Percentiles rank a stretch among this genome's conserved stretches.
phyloP scores from a whole-genome alignment of 2,888 invertebrate genomes.

The Ectropis crepuscularia region DNA sequence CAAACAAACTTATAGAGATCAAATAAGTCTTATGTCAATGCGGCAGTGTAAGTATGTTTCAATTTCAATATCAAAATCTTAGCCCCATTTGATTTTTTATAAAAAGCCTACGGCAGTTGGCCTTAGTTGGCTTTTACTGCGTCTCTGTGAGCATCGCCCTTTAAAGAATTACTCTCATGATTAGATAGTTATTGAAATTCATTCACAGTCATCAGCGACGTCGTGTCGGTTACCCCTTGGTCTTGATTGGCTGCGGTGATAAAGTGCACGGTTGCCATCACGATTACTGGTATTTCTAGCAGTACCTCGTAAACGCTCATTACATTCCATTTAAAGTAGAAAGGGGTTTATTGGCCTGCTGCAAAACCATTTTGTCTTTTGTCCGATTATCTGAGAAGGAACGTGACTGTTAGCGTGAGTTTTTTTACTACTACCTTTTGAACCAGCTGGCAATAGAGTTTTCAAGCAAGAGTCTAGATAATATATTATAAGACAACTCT shows the following conservation, averaged over 20 bases:
- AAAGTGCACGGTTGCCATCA: constrained; percentile 79
- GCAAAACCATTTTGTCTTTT: constrained; percentile 1
- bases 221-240: constrained; percentile 43
- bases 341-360: constrained; percentile 15
- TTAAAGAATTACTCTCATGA: neutral
- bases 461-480: too few relatives aligned
- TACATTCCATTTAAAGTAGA: constrained; percentile 58
- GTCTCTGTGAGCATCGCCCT: neutral
- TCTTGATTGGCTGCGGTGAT: constrained; percentile 73
- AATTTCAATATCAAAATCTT: too few relatives aligned
- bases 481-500: too few relatives aligned
- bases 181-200: constrained; percentile 40
- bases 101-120: too few relatives aligned
- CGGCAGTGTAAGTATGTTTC: too few relatives aligned
- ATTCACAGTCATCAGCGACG: constrained; percentile 63
- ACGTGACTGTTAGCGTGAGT: too few relatives aligned
- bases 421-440: too few relatives aligned
- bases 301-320: constrained; percentile 57
- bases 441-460: too few relatives aligned
- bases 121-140: too few relatives aligned
- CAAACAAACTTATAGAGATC: too few relatives aligned
- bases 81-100: too few relatives aligned
- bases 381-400: neutral
- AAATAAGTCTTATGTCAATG: too few relatives aligned
- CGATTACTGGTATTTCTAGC: constrained; percentile 61